These are phyloP conservation scores for Callionymus lyra DNA, from an alignment of 2,113 vertebrate species.

Conservation along the genomic window DNA sequence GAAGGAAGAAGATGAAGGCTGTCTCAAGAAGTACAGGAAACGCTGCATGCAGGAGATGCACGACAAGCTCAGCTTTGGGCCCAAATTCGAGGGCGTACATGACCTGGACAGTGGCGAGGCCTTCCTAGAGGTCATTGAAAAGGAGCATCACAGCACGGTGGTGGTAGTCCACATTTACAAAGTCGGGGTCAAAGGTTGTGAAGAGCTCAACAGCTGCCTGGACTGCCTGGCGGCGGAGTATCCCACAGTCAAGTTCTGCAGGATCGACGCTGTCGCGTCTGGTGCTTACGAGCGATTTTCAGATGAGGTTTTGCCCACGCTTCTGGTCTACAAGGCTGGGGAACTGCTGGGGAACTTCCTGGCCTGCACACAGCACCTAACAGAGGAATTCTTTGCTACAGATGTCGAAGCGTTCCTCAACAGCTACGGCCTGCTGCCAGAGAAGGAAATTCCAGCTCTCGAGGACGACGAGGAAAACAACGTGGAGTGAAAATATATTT, in stretches of 20 bases:
- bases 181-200: slow-evolving; percentile 76
- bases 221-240: slow-evolving; percentile 80
- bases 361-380: slow-evolving; percentile 78
- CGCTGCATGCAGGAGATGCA: slow-evolving; percentile 96
- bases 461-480: slow-evolving; percentile 66
- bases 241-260: slow-evolving; percentile 86
- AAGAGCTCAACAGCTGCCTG: slow-evolving; percentile 80
- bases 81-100: slow-evolving; percentile 76
- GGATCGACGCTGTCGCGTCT: slow-evolving; percentile 79
- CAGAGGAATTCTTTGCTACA: slow-evolving; percentile 84
- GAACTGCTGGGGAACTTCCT: slow-evolving; percentile 94
- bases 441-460: slow-evolving; percentile 67
- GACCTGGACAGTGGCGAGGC: slow-evolving; percentile 85
- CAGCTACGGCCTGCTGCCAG: slow-evolving; percentile 88
- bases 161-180: slow-evolving; percentile 90
- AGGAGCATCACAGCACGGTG: slow-evolving; percentile 80
- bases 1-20: slow-evolving; percentile 82
- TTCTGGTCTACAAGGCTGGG: slow-evolving; percentile 90
- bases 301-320: slow-evolving; percentile 77
- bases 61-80: slow-evolving; percentile 87
- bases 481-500: slow-evolving; percentile 62
- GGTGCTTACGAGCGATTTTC: slow-evolving; percentile 87
- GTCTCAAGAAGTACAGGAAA: slow-evolving; percentile 84
- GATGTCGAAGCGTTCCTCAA: slow-evolving; percentile 92
- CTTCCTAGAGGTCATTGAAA: slow-evolving; percentile 87